Evolutionary conservation across 2,888 invertebrate genomes (phyloP).

Genomic region (Tolmerus cingulatus): DNA sequence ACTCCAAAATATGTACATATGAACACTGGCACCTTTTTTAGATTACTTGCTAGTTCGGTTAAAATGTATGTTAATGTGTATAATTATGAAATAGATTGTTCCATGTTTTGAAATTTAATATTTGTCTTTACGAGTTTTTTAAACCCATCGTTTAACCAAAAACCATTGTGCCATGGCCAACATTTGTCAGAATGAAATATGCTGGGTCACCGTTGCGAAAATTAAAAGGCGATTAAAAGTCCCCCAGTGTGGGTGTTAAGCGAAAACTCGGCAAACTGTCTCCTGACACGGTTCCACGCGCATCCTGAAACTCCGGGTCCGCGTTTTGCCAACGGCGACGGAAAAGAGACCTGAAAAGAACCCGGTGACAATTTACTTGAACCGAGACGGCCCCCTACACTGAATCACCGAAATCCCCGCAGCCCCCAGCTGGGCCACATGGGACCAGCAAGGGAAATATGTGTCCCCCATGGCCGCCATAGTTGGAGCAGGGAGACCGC

Average conservation of each 20-base stretch:
- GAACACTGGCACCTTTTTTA: no score
- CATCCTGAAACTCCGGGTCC: neutral
- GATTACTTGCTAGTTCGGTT: no score
- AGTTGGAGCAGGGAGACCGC: neutral
- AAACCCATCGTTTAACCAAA: neutral
- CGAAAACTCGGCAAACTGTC: neutral
- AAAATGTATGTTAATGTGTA: no score
- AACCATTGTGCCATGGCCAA: neutral
- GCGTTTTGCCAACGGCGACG: neutral
- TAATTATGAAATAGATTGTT: no score
- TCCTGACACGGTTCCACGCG: neutral
- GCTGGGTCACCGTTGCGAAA: neutral
- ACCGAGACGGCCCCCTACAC: neutral
- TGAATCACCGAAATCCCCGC: neutral
- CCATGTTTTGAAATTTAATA: no score
- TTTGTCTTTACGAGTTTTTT: no score
- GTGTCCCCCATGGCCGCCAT: neutral
- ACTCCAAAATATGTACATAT: no score
- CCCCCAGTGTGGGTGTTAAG: neutral
- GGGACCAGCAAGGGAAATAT: neutral
- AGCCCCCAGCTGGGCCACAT: neutral
- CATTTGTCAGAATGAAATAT: neutral
- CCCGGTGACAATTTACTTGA: constrained; percentile 3
- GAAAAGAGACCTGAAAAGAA: neutral
- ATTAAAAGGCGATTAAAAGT: neutral